Conservation (phyloP, 1,140 invertebrate genomes). For the Cydia splendana region DNA sequence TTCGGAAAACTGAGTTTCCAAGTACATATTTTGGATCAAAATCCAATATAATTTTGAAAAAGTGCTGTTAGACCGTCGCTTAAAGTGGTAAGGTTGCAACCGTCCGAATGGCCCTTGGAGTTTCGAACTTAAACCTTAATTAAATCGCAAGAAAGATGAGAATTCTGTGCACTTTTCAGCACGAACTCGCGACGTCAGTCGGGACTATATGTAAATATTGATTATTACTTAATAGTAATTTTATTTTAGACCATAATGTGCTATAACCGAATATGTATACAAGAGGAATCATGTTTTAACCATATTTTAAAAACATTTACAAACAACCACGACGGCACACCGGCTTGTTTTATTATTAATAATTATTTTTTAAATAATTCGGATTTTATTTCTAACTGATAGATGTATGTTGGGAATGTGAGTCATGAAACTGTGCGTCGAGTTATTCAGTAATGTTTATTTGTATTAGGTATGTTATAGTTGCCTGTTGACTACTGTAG, state of each 20-base stretch:
- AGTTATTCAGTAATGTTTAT: conserved; percentile 41
- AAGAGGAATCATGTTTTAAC: conserved; percentile 36
- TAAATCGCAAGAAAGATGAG: neutral
- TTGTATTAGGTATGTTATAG: conserved; percentile 50
- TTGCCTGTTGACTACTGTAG: conserved; percentile 56
- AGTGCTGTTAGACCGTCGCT: neutral
- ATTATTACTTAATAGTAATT: conserved; percentile 77
- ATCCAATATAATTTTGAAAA: neutral
- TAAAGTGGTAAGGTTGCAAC: neutral
- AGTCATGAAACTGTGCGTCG: conserved; percentile 53
- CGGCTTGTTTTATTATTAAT: conserved; percentile 61
- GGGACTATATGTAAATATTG: conserved; percentile 73
- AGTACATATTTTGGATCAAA: neutral
- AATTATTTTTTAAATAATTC: conserved; percentile 60
- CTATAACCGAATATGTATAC: conserved; percentile 70
- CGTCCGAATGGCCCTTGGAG: conserved; percentile 17
- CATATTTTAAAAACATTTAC: conserved; percentile 36
- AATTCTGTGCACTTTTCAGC: neutral
- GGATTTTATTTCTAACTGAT: conserved; percentile 60
- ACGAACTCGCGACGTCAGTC: conserved; percentile 49
- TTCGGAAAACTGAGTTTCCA: neutral
- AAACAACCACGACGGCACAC: conserved; percentile 49
- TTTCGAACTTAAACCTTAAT: conserved; percentile 5
- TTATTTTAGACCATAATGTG: conserved; percentile 77
- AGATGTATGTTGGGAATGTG: conserved; percentile 38